phyloP scores from a whole-genome alignment of 2,888 invertebrate genomes.

The Busseola fusca region DNA sequence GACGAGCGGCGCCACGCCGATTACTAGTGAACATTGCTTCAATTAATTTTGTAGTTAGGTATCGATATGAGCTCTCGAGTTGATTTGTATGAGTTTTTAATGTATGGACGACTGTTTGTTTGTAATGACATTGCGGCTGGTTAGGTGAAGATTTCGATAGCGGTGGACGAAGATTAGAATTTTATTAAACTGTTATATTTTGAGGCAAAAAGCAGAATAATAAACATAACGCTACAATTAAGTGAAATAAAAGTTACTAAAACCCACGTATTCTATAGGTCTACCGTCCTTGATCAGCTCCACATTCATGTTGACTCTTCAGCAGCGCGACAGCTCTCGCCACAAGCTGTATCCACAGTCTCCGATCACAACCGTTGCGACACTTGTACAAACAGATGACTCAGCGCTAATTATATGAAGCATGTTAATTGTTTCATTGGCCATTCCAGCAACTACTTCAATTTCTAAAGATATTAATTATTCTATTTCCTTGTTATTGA shows the following conservation, averaged over 20 bases:
- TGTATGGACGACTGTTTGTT: conserved; percentile 14
- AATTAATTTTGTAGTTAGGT: conserved; percentile 39
- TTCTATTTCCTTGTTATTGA: conserved; percentile 27
- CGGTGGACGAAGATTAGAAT: neutral
- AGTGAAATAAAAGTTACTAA: neutral
- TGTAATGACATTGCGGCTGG: conserved; percentile 6
- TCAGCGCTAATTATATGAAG: conserved; percentile 40
- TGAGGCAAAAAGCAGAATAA: neutral
- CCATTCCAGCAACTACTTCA: neutral
- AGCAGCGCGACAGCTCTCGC: neutral
- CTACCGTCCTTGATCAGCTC: neutral
- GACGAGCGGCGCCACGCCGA: conserved; percentile 60
- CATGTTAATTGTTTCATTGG: conserved; percentile 18
- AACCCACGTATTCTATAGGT: no score
- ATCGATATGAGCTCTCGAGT: conserved; percentile 22
- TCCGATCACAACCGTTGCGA: conserved; percentile 9
- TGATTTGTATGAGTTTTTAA: conserved; percentile 28
- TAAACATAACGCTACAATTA: neutral
- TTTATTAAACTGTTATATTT: neutral
- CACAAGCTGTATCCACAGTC: conserved; percentile 12
- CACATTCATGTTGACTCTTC: neutral
- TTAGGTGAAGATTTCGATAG: neutral
- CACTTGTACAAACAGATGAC: conserved; percentile 55
- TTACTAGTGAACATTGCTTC: conserved; percentile 44
- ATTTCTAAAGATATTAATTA: neutral